Percentiles rank a stretch among this genome's conserved stretches.
phyloP scores from a whole-genome alignment of 2,888 invertebrate genomes.

The Oxycera nigricornis region DNA sequence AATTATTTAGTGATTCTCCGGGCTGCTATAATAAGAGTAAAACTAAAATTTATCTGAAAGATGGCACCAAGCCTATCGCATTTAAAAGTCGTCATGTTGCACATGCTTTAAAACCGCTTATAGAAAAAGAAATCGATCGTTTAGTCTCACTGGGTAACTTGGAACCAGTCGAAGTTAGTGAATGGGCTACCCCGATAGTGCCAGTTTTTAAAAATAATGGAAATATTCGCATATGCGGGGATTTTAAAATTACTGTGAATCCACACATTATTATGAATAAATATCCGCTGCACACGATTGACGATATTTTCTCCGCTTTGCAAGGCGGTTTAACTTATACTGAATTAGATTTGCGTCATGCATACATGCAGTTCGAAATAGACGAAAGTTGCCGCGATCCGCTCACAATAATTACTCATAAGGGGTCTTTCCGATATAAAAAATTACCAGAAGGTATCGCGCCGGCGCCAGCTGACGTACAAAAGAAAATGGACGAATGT shows the following conservation, averaged over 20 bases:
- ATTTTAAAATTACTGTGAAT: conserved; percentile 45
- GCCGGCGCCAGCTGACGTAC: background rate
- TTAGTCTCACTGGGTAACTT: conserved; percentile 41
- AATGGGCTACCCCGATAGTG: conserved; percentile 56
- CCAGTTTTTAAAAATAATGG: conserved; percentile 55
- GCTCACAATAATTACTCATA: background rate
- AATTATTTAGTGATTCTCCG: background rate
- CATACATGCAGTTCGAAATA: conserved; percentile 9
- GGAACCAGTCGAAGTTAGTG: conserved; percentile 42
- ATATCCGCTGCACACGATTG: too few relatives aligned
- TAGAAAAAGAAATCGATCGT: conserved; percentile 31
- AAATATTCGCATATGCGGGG: conserved; percentile 47
- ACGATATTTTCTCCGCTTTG: conserved; percentile 38
- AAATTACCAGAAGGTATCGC: background rate
- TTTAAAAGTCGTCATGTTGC: too few relatives aligned
- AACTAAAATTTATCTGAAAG: too few relatives aligned
- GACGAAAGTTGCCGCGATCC: conserved; percentile 44
- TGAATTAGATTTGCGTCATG: conserved; percentile 4
- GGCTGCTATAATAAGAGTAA: too few relatives aligned
- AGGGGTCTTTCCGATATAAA: background rate
- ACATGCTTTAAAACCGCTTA: too few relatives aligned
- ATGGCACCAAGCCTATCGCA: too few relatives aligned
- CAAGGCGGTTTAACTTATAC: conserved; percentile 19
- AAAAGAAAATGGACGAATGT: conserved; percentile 48
- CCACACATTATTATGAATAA: too few relatives aligned